These are phyloP conservation scores for Brachylomia viminalis DNA, from an alignment of 2,888 invertebrate species.

Conservation along the genomic window DNA sequence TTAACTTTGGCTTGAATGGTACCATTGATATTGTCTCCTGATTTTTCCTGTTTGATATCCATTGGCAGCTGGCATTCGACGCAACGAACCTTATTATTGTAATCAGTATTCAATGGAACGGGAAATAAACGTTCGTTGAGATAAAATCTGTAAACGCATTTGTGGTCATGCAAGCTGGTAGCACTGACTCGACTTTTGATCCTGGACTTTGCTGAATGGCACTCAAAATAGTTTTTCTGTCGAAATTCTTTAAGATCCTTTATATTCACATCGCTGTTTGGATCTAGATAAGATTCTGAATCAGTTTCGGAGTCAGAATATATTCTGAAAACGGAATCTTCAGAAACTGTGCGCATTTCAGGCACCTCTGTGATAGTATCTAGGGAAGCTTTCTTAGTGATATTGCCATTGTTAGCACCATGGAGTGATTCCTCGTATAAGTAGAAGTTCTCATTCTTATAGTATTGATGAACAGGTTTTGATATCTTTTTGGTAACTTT, in stretches of 20 bases:
- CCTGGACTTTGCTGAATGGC: constrained; percentile 88
- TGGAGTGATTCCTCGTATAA: constrained; percentile 75
- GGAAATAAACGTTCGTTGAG: constrained; percentile 91
- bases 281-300: constrained; percentile 67
- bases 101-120: constrained; percentile 86
- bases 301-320: constrained; percentile 74
- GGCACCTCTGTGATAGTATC: constrained; percentile 81
- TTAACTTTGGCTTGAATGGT: constrained; percentile 87
- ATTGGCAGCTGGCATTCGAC: constrained; percentile 87
- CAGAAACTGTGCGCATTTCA: constrained; percentile 67
- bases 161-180: constrained; percentile 79
- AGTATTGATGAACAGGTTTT: constrained; percentile 78
- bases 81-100: constrained; percentile 86
- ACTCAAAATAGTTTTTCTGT: constrained; percentile 91
- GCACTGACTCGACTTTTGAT: constrained; percentile 73
- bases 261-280: constrained; percentile 71
- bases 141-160: constrained; percentile 89
- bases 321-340: constrained; percentile 69
- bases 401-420: constrained; percentile 59
- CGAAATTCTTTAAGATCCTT: constrained; percentile 87
- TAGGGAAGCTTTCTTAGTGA: constrained; percentile 70
- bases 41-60: constrained; percentile 63
- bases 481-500: constrained; percentile 43
- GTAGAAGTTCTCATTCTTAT: constrained; percentile 82
- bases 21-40: constrained; percentile 75